Conservation (phyloP, 2,797 vertebrate species). For the Loris lydekkerianus region DNA sequence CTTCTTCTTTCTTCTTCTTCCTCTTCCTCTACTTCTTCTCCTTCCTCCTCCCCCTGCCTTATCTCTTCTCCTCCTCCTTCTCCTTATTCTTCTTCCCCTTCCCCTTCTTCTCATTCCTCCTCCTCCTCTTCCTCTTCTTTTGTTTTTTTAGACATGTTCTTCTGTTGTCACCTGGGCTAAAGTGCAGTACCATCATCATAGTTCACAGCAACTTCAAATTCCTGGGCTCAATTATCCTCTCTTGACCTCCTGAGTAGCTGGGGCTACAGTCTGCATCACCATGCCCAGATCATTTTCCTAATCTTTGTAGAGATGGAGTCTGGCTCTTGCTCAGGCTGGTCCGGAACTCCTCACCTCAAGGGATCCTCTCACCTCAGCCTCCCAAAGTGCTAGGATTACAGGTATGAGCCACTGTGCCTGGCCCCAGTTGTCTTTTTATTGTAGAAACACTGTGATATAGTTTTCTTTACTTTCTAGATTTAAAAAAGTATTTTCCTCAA, state of each 20-base stretch:
- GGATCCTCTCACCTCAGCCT: not conserved
- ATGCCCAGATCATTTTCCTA: not conserved
- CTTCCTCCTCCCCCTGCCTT: not conserved
- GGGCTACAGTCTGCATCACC: not conserved
- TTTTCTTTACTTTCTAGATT: not conserved
- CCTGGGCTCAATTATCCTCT: not conserved
- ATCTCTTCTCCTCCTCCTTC: not conserved
- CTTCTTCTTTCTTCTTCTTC: not conserved
- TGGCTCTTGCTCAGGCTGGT: not conserved
- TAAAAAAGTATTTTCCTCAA: not conserved
- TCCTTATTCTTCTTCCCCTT: not conserved
- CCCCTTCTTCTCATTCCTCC: too few relatives aligned
- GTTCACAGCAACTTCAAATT: not conserved
- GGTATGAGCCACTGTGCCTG: not conserved
- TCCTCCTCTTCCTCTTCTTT: too few relatives aligned
- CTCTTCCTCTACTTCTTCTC: not conserved
- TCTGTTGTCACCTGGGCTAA: not conserved
- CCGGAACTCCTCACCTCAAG: not conserved
- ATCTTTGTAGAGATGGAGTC: not conserved
- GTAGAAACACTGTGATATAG: not conserved
- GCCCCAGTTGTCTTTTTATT: not conserved
- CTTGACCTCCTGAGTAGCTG: not conserved
- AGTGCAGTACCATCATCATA: not conserved
- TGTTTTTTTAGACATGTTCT: not conserved
- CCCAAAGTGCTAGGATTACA: not conserved